Percentiles rank a stretch among this genome's conserved stretches.
Conservation (phyloP, 2,888 invertebrate species). For the Sphaeridia pumilis region DNA sequence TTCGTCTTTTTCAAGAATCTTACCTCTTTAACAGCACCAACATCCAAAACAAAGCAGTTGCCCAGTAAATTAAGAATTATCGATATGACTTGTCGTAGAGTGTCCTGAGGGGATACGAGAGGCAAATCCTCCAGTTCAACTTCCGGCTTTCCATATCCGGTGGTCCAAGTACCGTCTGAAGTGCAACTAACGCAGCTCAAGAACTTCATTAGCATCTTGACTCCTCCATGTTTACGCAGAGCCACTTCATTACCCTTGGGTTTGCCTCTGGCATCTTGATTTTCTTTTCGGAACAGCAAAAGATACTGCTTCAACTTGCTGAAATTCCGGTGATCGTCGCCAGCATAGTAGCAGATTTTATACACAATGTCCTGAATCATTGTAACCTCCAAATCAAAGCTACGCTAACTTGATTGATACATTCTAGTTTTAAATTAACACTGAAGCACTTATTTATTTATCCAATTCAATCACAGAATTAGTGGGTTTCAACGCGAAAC, state of each 20-base stretch:
- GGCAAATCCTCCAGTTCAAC: no score
- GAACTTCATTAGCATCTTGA: background rate
- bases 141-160: no score
- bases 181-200: no score
- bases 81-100: slow-evolving; percentile 2
- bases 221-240: background rate
- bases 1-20: no score
- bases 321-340: background rate
- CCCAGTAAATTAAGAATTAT: slow-evolving; percentile 8
- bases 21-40: slow-evolving; percentile 7
- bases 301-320: slow-evolving; percentile 10
- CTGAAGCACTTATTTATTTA: no score
- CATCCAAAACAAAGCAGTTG: slow-evolving; percentile 12
- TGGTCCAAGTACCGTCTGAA: no score
- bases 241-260: background rate
- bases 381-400: no score
- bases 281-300: slow-evolving; percentile 2
- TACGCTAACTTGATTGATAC: no score
- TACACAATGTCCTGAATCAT: slow-evolving; percentile 4
- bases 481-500: no score
- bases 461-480: no score
- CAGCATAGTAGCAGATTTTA: slow-evolving; percentile 5
- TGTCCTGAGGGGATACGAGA: no score
- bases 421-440: no score
- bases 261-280: background rate